Base-by-base conservation (phyloP, 2,888 invertebrate species). In the Limnephilus lunatus region DNA sequence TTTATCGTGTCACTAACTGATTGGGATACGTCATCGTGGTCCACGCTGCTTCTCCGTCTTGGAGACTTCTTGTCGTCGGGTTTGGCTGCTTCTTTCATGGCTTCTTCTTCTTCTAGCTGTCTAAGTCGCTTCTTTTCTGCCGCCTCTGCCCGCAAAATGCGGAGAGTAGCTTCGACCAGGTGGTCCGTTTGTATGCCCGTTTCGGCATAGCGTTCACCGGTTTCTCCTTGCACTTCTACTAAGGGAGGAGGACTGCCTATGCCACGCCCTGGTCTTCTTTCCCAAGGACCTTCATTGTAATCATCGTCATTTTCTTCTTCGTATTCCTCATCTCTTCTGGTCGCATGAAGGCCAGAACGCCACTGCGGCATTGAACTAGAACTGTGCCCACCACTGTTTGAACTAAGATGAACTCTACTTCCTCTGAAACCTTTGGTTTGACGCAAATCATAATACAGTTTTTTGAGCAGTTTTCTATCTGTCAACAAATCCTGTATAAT, bases 1-100 rank as follows among this genome's bases (percentile, higher is more conserved):
- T 98, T 98, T 93, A 98, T 98, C 0, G 98, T 98, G 94, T 98
- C 98, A 94, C 98, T 98, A 44, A 98, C 98, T 0, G 98, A 98
- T 93, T 98, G 98, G 0, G 98, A 98, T 0, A 98, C 97, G 94
- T 98, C 98, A 94, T 98, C 98, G 95, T 98, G 97, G 94, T 98
- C 98, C 25, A 98, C 97, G 94, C 98, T 98, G 94, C 98, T 98
- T 94, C 97, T 97, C 86, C 98, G 96, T 12, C 97, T 95, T 92
- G 95, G 94, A 12, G 95, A 95, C 90, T 95, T 95, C 31, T 95
- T 94, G 90, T 95, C 96, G 90, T 92, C 94, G 3, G 95, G 94
- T 90, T 95, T 96, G 91, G 94, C 95, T 91, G 94, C 95, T 4
- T 90, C 93, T 53, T 94, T 95, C 93, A 93, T 87, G 39, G 94